Evolutionary conservation across 1,140 invertebrate genomes (phyloP).

Genomic region (Diorhabda sublineata): DNA sequence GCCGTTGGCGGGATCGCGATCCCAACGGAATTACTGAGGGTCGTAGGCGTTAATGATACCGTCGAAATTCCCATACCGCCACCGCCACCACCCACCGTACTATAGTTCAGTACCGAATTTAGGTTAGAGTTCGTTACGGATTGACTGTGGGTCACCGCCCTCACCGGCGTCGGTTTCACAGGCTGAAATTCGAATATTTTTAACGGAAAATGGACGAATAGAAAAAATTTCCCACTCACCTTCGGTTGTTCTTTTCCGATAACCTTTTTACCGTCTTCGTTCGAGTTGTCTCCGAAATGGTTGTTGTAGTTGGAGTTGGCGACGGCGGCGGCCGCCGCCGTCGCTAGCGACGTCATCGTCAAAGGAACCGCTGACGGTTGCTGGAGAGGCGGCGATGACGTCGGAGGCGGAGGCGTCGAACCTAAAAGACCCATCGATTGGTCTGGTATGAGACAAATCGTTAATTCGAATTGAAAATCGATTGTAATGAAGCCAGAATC

Average conservation of each 20-base stretch:
- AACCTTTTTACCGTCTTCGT: slow-evolving; percentile 72
- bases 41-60: slow-evolving; percentile 48
- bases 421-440: slow-evolving; percentile 37
- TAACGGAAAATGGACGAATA: not conserved
- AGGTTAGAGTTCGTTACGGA: slow-evolving; percentile 47
- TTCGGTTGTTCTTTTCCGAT: slow-evolving; percentile 50
- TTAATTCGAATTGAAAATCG: no score
- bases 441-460: no score
- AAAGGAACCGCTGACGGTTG: slow-evolving; percentile 49
- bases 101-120: slow-evolving; percentile 55
- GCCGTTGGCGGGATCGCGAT: slow-evolving; percentile 52
- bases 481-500: no score
- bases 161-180: slow-evolving; percentile 69
- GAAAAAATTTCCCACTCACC: slow-evolving; percentile 32
- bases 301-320: slow-evolving; percentile 62
- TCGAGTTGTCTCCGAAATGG: slow-evolving; percentile 71
- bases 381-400: slow-evolving; percentile 56
- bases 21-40: slow-evolving; percentile 44
- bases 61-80: slow-evolving; percentile 32
- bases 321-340: slow-evolving; percentile 53
- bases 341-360: slow-evolving; percentile 38
- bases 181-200: slow-evolving; percentile 49
- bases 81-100: slow-evolving; percentile 15
- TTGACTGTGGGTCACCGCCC: slow-evolving; percentile 47
- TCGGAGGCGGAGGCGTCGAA: slow-evolving; percentile 61